Evolutionary conservation across 2,888 invertebrate genomes (phyloP), one percentile per base, ranked within the genome.

Genomic region (Xiphydria camelus): DNA sequence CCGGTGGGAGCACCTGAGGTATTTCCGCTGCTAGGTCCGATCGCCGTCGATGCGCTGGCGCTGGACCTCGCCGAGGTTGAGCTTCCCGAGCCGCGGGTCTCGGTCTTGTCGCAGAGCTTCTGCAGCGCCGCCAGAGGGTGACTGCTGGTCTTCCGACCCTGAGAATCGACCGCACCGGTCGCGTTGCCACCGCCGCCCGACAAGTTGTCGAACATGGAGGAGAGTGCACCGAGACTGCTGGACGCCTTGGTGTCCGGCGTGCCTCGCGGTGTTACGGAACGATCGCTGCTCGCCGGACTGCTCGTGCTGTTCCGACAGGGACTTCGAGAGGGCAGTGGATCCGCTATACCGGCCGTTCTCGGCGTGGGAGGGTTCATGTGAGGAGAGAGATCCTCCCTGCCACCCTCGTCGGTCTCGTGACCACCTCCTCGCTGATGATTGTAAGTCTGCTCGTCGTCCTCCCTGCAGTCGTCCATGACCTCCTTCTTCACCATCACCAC

Each of bases 81-180:
- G 14, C 65, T 57, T 19, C 58, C 52, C 26, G 62, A 51, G 20
- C 84, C 83, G 55, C 85, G 85, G 12, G 84, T 89, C 78, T 94
- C 94, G 57, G 94, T 93, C 78, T 94, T 95, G 76, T 96, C 95
- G 78, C 96, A 94, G 18, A 97, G 84, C 76, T 95, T 95, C 73
- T 97, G 96, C 42, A 97, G 78, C 1, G 95, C 95, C 14, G 95
- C 94, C 61, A 97, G 76, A 4, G 97, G 97, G 77, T 97, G 94
- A 62, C 93, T 88, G 49, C 86, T 86, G 7, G 84, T 80, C 59
- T 86, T 83, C 31, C 86, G 85, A 1, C 83, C 82, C 4, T 83
- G 80, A 45, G 82, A 78, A 7, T 83, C 81, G 41, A 80, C 78
- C 14, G 64, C 55, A 20, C 59, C 58, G n/a, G 68, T 62, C 10